A percentile compares a stretch with the other conserved stretches of the same genome.
phyloP scores from a whole-genome alignment of 2,888 invertebrate genomes.

The Acanthosepion esculentum region DNA sequence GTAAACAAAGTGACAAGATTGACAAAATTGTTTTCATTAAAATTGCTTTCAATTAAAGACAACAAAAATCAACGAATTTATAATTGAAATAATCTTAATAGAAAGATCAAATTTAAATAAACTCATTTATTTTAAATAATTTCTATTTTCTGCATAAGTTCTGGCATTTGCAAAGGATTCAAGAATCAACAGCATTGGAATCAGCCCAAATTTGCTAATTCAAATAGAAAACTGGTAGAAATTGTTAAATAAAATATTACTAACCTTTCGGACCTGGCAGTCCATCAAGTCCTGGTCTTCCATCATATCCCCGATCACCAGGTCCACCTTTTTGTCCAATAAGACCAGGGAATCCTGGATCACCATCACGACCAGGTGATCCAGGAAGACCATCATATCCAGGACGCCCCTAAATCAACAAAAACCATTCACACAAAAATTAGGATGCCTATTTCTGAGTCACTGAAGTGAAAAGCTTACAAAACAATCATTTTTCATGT shows the following conservation, averaged over 20 bases:
- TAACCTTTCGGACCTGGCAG: slow-evolving; percentile 48
- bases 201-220: no score
- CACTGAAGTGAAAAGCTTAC: background rate
- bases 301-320: slow-evolving; percentile 56
- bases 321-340: slow-evolving; percentile 51
- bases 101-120: no score
- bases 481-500: background rate
- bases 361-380: background rate
- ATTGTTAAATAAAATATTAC: background rate
- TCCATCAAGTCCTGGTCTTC: slow-evolving; percentile 55
- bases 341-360: slow-evolving; percentile 38
- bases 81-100: no score
- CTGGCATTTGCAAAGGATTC: no score
- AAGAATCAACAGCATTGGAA: no score
- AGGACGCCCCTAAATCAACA: background rate
- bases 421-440: background rate
- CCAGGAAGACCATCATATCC: slow-evolving; percentile 50
- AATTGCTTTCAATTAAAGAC: no score
- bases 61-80: no score
- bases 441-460: background rate
- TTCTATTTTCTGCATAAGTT: no score
- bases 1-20: background rate
- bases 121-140: no score
- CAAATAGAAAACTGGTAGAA: background rate
- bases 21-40: background rate